Percentiles rank a stretch among this genome's conserved stretches.
These are phyloP conservation scores for Onychostruthus taczanowskii DNA, from an alignment of 2,113 vertebrate species.

Conservation along the genomic window DNA sequence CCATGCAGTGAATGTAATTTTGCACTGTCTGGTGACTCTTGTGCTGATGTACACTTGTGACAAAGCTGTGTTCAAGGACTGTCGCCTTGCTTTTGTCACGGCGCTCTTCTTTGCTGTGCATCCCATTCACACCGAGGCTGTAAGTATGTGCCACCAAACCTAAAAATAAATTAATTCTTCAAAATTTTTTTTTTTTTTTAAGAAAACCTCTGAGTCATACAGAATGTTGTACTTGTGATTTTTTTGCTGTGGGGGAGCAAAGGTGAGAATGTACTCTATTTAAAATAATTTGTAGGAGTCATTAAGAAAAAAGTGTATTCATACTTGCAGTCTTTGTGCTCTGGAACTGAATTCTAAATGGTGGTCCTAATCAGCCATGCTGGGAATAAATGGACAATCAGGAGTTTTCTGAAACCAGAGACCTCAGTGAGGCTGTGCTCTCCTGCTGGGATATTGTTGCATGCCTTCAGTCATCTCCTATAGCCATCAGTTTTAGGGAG, in stretches of 20 bases:
- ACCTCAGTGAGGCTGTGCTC: neutral
- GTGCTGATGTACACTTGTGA: constrained; percentile 89
- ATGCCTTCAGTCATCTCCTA: neutral
- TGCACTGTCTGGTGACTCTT: constrained; percentile 87
- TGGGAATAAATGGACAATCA: neutral
- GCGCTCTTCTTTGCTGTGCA: constrained; percentile 92
- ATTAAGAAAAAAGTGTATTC: neutral
- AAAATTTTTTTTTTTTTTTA: neutral
- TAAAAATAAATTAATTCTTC: neutral
- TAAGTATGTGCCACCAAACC: constrained; percentile 75
- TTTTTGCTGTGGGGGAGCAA: neutral
- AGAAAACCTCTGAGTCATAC: neutral
- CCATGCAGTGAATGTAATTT: constrained; percentile 85
- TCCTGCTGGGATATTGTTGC: constrained; percentile 20
- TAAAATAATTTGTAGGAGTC: neutral
- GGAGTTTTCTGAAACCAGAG: neutral
- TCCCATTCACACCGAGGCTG: constrained; percentile 95
- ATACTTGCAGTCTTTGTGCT: neutral
- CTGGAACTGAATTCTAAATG: neutral
- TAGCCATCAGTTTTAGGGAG: neutral
- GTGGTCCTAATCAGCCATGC: neutral
- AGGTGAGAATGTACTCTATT: neutral
- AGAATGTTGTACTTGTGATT: neutral
- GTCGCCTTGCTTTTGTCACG: constrained; percentile 81
- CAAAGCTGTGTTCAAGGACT: constrained; percentile 81